These are phyloP conservation scores for Stenodema calcarata DNA, from an alignment of 2,888 invertebrate genomes.

Conservation along the genomic window DNA sequence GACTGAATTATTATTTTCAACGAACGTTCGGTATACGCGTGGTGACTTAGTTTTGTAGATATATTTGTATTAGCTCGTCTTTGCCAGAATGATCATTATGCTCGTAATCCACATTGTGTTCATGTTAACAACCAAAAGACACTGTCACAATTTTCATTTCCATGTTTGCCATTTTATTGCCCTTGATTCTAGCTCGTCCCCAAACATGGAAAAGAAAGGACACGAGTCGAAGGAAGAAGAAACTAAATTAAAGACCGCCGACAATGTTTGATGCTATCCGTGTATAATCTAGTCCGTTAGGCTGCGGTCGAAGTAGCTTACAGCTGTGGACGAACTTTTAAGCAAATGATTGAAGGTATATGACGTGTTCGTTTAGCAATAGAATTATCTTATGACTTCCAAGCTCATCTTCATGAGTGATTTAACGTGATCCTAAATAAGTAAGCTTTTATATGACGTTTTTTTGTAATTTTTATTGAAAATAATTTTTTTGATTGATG, in stretches of 20 bases:
- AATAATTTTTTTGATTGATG: slow-evolving; percentile 1
- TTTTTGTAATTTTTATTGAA: slow-evolving; percentile 7
- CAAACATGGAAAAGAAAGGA: not conserved
- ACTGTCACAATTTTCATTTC: not conserved
- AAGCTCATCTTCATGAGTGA: not conserved
- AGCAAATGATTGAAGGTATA: not conserved
- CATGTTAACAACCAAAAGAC: no score
- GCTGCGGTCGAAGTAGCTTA: not conserved
- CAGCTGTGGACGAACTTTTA: slow-evolving; percentile 1
- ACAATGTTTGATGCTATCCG: not conserved
- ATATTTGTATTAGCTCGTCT: no score
- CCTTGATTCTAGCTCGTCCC: slow-evolving; percentile 46
- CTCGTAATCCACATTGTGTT: no score
- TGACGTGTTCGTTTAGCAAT: not conserved
- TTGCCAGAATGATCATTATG: no score
- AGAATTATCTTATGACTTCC: not conserved
- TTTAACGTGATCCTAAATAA: not conserved
- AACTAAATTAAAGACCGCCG: not conserved
- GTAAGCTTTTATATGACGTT: slow-evolving; percentile 22
- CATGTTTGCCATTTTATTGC: not conserved
- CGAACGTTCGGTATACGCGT: no score
- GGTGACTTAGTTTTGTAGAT: no score
- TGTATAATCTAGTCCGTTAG: not conserved
- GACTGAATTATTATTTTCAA: no score
- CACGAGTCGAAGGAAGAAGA: not conserved